Evolutionary conservation across 2,888 invertebrate genomes (phyloP), one percentile per base, ranked within the genome.

Genomic region (Andrena bucephala): DNA sequence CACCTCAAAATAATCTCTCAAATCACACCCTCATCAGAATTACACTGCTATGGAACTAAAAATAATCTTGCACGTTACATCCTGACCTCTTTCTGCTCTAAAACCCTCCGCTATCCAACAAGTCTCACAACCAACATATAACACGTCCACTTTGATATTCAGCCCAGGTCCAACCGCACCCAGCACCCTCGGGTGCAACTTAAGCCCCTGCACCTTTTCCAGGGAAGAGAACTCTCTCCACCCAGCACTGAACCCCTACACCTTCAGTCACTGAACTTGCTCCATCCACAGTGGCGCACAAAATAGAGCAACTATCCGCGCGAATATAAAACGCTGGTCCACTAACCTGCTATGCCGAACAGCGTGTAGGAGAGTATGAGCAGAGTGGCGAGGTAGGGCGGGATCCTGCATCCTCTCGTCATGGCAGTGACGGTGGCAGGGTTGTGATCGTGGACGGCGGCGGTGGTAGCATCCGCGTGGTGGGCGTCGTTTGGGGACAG

Each of bases 341-440:
- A 93, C 92, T 89, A 85, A 94, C 94, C 94, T 92, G 94, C 92
- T 84, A 94, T 92, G 87, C 94, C 93, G 90, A 93, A 91, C 81
- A 94, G 90, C 80, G 94, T 93, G 89, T 93, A 94, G 83, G 92
- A 93, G 80, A 94, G 89, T 84, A 94, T 91, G 85, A 94, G 90
- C 77, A 94, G 85, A 60, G 94, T 94, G 77, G 94, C 94, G 84
- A 94, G 90, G 89, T 93, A 93, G 69, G 94, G 92, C 73, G 93
- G 94, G 87, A 94, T 90, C 88, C 90, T 91, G 88, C 91, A 91
- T 90, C 92, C 89, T 85, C 89, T 89, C 85, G 91, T 87, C 86
- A 85, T 86, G 87, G 87, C 89, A 87, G 89, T 88, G 89, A 88
- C 88, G 86, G 85, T 89, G 81, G 83, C 85, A 85, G 89, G 82